Evolutionary conservation across 53 echinoderm and acorn worm species (phyloP), one percentile per base, ranked within the genome.

Genomic region (Hippasteria phrygiana): DNA sequence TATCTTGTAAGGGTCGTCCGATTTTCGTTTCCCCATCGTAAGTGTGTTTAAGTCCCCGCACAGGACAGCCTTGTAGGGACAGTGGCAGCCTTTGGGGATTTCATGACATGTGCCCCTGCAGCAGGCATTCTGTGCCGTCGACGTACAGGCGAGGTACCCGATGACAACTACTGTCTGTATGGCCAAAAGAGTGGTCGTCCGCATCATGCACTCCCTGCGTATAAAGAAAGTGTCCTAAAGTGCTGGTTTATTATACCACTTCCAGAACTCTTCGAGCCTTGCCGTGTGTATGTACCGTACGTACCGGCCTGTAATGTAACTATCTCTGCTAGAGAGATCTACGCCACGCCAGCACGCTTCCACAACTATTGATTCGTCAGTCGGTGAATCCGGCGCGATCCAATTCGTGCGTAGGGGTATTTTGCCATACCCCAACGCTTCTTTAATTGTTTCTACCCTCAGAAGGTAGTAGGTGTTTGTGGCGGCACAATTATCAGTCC

Each of bases 31-130:
- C 50, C 85, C 85, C 85, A 85, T 85, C 36, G 71, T 51, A 50
- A 85, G 85, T 85, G 85, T 50, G 54, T 85, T 71, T 22, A 85
- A 36, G 2, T 71, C 71, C 85, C 70, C 71, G 54, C 85, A 85
- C 71, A 85, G 22, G 18, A 50, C 22, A 0, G 85, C 37, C 71
- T 51, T 85, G 70, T 31, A 85, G 48, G 85, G 85, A 22, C 85
- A 85, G 71, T 39, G 0, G 71, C 85, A 85, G 54, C 71, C 85
- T 35, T 13, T 4, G 33, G 85, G 85, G 36, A 85, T 85, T 1
- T 85, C 85, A 71, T 85, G 85, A 65, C 85, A 85, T 34, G 70
- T 36, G 26, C 50, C 85, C 51, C 35, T 85, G 71, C 85, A 85
- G 85, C 85, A 85, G n/a, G 85, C 48, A 35, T 69, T 26, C 20